Evolutionary conservation across 64 coral and sea anemone species (phyloP).

Genomic region (Acropora tenuis): DNA sequence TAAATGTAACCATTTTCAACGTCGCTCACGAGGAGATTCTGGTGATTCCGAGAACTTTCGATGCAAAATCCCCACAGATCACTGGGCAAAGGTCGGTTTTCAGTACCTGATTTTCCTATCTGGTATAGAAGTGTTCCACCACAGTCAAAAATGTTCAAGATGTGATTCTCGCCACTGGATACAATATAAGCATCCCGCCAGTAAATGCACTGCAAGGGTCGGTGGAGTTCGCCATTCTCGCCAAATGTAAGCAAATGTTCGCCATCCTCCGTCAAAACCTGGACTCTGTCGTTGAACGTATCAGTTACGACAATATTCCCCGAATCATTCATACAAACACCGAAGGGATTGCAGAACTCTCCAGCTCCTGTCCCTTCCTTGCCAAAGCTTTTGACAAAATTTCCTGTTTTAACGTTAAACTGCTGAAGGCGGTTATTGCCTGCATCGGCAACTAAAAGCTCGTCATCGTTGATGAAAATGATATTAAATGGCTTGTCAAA

Average conservation of each 20-base stretch:
- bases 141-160: conserved; percentile 53
- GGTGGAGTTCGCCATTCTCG: neutral
- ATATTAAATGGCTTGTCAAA: neutral
- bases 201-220: neutral
- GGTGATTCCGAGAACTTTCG: conserved; percentile 10
- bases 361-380: conserved; percentile 24
- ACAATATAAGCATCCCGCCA: conserved; percentile 27
- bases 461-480: conserved; percentile 31
- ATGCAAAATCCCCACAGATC: conserved; percentile 3
- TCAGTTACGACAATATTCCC: conserved; percentile 10
- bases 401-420: conserved; percentile 18
- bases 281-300: neutral
- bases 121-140: conserved; percentile 2
- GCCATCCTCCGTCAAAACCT: conserved; percentile 42
- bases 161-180: neutral
- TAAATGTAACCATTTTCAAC: neutral
- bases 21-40: conserved; percentile 35
- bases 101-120: conserved; percentile 24
- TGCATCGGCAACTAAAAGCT: conserved; percentile 1
- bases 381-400: conserved; percentile 40
- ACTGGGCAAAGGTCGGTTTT: neutral
- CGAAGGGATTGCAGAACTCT: conserved; percentile 14
- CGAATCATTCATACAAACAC: conserved; percentile 28
- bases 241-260: conserved; percentile 25
- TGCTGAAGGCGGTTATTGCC: conserved; percentile 3